Base-by-base conservation (phyloP, 2,113 vertebrate species). In the Chaetodon auriga region DNA sequence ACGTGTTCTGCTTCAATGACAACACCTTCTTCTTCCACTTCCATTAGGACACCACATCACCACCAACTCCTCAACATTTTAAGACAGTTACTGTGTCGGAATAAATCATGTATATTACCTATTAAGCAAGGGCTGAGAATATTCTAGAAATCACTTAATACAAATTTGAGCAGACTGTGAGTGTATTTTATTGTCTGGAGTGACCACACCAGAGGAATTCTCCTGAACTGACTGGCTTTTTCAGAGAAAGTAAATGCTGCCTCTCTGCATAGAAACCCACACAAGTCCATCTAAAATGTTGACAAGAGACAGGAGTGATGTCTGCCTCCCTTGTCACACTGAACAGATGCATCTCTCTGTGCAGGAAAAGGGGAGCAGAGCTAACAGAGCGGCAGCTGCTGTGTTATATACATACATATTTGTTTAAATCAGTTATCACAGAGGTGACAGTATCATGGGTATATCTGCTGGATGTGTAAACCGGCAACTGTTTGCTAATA, bases 301-400 rank as follows among this genome's bases (percentile, higher is more conserved):
- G 64, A 88, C 75, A 70, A 63, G 62, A 81, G 82, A 84, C 82
- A 81, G 69, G 76, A 87, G 80, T 76, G 76, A 90, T 83, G 58
- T 68, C 46, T 80, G 62, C 53, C 66, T 43, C 58, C 41, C 46
- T 58, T 68, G 71, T 84, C 85, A 84, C 49, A 55, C 49, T 54
- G 62, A 79, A 76, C 85, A 77, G 70, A 86, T 78, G 66, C 72
- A 69, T 86, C 70, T 69, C 30, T 86, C 43, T 71, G 53, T 70
- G 79, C 35, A 78, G 18, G 54, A 72, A 80, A 72, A 55, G 65
- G 7, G 36, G 35, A 70, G 62, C 48, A 58, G 45, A 65, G 58
- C 77, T 58, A 71, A 78, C 21, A 16, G 43, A 63, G 43, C 48
- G 66, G 43, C 58, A 62, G 36, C 78, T 62, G 73, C 36, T 35